Evolutionary conservation across 2,113 vertebrate species (phyloP).

Genomic region (Setophaga kirtlandii): DNA sequence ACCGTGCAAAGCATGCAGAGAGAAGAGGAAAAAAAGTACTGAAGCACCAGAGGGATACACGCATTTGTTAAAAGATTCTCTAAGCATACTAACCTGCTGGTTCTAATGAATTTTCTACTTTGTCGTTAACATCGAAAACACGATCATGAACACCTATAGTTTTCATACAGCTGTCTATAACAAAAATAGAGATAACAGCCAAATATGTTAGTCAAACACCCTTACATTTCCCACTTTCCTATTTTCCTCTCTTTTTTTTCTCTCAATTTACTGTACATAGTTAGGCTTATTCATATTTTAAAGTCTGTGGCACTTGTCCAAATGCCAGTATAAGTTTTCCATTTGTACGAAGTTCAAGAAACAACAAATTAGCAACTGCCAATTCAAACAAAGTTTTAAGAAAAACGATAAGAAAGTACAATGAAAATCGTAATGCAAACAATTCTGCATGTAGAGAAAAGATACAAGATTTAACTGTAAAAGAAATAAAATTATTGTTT

Average conservation of each 20-base stretch:
- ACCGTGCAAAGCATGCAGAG: conserved; percentile 77
- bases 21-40: conserved; percentile 65
- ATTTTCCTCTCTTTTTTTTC: conserved; percentile 50
- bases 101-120: conserved; percentile 99
- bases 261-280: conserved; percentile 36
- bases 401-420: conserved; percentile 74
- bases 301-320: conserved; percentile 64
- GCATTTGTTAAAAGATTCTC: conserved; percentile 85
- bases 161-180: conserved; percentile 99
- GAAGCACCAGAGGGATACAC: conserved; percentile 76
- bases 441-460: conserved; percentile 70
- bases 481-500: conserved; percentile 53
- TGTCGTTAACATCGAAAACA: conserved; percentile 99
- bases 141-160: conserved; percentile 99
- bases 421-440: conserved; percentile 69
- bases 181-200: conserved; percentile 95
- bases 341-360: conserved; percentile 74
- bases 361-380: conserved; percentile 83
- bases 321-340: conserved; percentile 64
- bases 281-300: conserved; percentile 34
- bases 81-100: conserved; percentile 99
- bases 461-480: conserved; percentile 69
- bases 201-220: conserved; percentile 94
- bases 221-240: conserved; percentile 70
- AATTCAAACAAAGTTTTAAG: conserved; percentile 76